Evolutionary conservation across 2,797 vertebrate genomes (phyloP), one percentile per base, ranked within the genome.

Genomic region (Cirrhinus molitorella): DNA sequence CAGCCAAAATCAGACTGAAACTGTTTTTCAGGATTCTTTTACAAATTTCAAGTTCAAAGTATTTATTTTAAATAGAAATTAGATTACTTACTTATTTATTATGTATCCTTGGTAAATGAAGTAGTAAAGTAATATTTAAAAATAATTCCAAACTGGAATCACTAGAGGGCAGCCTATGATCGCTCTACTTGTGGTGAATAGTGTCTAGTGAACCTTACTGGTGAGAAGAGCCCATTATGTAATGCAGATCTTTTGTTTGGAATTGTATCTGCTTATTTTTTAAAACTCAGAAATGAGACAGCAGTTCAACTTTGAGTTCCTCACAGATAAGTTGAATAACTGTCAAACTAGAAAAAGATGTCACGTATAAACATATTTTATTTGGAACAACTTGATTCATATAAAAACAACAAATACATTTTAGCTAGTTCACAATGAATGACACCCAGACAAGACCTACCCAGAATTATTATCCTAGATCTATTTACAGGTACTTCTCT

Each of bases 81-180:
- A 23, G n/a, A n/a, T n/a, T n/a, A 3, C 3, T 23, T 23, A 49
- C 47, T 0, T 17, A 11, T 71, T 5, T 5, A 19, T 34, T 34
- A 19, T 71, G n/a, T 9, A 49, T 71, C 14, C 23, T 47, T 49
- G 23, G 14, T 53, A 23, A 34, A 72, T 31, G 31, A 72, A 61
- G 57, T 7, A 31, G 14, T 16, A 0, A 1, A 28, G 1, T 61
- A 28, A 0, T 61, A 2, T 63, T 63, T 63, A 23, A 31, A 28
- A 63, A 63, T 0, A 63, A 63, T 31, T 31, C 59, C 16, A 77
- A 43, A 3, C 3, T 70, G 13, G 12, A n/a, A 53, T 80, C 88
- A 87, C 82, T 81, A 89, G 88, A 67, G 81, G 88, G 84, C 86
- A 85, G 82, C 12, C 21, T 80, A 45, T 70, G 79, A 83, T 82